Conservation (phyloP, 1,140 invertebrate species). For the Zaprionus capensis region DNA sequence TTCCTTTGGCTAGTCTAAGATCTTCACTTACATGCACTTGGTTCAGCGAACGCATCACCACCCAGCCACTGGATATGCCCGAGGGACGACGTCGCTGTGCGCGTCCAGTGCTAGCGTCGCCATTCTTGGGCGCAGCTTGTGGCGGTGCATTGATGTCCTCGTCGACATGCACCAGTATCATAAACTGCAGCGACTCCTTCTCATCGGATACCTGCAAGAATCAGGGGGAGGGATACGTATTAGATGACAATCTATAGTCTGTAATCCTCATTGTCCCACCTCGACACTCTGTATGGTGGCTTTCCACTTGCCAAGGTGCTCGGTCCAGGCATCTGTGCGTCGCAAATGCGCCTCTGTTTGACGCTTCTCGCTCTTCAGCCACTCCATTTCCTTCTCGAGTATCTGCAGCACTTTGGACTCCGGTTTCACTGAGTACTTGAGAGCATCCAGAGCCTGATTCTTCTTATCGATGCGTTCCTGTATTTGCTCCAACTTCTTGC, state of each 20-base stretch:
- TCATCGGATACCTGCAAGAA: constrained; percentile 88
- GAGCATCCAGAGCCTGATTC: constrained; percentile 90
- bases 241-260: neutral
- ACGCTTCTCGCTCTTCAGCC: constrained; percentile 90
- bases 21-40: constrained; percentile 88
- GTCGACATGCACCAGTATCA: constrained; percentile 92
- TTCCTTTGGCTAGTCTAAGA: neutral
- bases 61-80: constrained; percentile 92
- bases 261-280: constrained; percentile 84
- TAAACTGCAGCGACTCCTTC: constrained; percentile 92
- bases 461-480: constrained; percentile 92
- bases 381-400: constrained; percentile 92
- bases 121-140: constrained; percentile 45
- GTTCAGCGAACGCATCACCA: constrained; percentile 91
- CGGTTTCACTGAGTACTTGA: constrained; percentile 90
- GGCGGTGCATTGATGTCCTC: constrained; percentile 85
- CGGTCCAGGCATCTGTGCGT: constrained; percentile 94
- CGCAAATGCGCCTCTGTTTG: constrained; percentile 92
- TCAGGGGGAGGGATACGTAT: neutral
- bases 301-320: constrained; percentile 93
- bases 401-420: constrained; percentile 90
- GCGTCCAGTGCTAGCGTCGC: constrained; percentile 35
- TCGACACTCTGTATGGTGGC: constrained; percentile 92
- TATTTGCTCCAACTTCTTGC: constrained; percentile 91
- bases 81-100: constrained; percentile 85